Percentiles rank a stretch among this genome's conserved stretches.
Conservation (phyloP, 2,113 vertebrate genomes). For the Hipposideros armiger region DNA sequence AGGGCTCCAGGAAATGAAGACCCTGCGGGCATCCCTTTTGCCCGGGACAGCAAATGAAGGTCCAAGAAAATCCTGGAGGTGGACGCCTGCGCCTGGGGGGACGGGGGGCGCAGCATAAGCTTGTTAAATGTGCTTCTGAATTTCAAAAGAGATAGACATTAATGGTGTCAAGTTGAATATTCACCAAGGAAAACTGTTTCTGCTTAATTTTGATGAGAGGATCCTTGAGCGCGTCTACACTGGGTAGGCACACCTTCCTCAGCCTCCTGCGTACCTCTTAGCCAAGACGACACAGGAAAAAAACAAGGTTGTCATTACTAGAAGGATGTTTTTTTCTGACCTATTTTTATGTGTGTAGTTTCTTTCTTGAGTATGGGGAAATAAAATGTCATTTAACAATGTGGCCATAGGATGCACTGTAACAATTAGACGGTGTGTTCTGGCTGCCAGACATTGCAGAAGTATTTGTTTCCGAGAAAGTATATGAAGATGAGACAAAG, state of each 20-base stretch:
- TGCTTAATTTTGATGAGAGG: background rate
- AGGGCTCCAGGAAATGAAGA: background rate
- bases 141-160: rapidly evolving
- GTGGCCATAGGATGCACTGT: rapidly evolving
- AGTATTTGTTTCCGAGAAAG: background rate
- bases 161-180: background rate
- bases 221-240: background rate
- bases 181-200: background rate
- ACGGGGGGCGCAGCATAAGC: rapidly evolving
- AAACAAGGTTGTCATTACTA: background rate
- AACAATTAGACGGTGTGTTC: background rate
- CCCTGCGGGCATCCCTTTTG: rapidly evolving
- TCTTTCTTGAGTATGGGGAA: background rate
- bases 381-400: background rate
- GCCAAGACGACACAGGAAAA: background rate
- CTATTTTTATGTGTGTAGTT: background rate
- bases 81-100: background rate
- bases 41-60: background rate
- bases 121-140: rapidly evolving
- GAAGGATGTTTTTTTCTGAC: background rate
- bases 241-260: rapidly evolving
- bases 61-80: background rate
- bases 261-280: background rate
- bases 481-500: background rate
- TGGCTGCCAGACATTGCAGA: background rate